Evolutionary conservation across 1,140 invertebrate species (phyloP).

Genomic region (Pentalonia nigronervosa): DNA sequence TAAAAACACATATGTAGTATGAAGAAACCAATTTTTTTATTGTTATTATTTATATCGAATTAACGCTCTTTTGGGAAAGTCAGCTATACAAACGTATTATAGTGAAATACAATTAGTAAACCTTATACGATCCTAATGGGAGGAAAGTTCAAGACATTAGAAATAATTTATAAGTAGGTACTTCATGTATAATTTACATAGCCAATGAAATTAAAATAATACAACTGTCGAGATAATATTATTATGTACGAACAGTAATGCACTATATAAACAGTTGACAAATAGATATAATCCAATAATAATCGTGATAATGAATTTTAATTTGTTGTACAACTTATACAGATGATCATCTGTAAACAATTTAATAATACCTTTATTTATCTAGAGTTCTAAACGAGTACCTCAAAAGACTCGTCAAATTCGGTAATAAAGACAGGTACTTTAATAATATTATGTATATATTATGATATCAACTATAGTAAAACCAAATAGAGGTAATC

Average conservation of each 20-base stretch:
- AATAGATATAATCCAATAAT: neutral
- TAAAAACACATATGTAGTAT: neutral
- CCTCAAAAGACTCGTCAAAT: too few relatives aligned
- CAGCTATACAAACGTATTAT: neutral
- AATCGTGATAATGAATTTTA: neutral
- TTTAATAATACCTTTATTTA: too few relatives aligned
- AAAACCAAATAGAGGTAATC: too few relatives aligned
- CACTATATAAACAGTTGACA: neutral
- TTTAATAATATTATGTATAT: too few relatives aligned
- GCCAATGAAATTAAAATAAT: neutral
- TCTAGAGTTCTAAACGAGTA: too few relatives aligned
- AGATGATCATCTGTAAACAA: neutral
- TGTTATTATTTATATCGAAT: neutral
- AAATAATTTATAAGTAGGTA: neutral
- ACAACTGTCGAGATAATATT: neutral
- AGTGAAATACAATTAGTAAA: neutral
- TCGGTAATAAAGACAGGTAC: too few relatives aligned
- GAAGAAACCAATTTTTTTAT: neutral
- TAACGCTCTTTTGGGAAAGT: neutral
- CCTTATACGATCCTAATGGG: neutral
- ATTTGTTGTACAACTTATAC: neutral
- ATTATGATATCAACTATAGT: too few relatives aligned
- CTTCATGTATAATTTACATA: neutral
- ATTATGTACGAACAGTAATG: neutral
- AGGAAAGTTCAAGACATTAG: neutral